Base-by-base conservation (phyloP, 1,140 invertebrate genomes). In the Portunus trituberculatus region DNA sequence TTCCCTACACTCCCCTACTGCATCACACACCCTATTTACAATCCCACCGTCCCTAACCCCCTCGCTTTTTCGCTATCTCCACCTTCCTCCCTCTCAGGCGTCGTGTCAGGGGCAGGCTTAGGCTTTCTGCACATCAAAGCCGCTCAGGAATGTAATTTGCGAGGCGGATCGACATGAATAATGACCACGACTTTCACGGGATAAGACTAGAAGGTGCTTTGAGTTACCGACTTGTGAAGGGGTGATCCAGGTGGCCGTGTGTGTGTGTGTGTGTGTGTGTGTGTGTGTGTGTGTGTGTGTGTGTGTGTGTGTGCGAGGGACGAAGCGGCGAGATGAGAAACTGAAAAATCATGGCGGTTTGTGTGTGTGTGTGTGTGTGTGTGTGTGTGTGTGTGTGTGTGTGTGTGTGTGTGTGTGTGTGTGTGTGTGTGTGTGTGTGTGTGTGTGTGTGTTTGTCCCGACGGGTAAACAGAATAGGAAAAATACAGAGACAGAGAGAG, bases 191-290 rank as follows among this genome's bases (percentile, higher is more conserved):
- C 25, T 88, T 46, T 88, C 45, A 28, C 4, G 16, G 20, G 32
- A 32, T 59, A 59, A 46, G 31, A 88, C 86, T 10, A 88, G 8
- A 32, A 88, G 86, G 29, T 20, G 8, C 4, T 88, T 32, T 88
- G 45, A 16, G 25, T 45, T 32, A 46, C 14, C n/a, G 83, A 39
- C 39, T 39, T 88, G 86, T 88, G 86, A 25, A 28, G 86, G 86
- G 28, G 86, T 88, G 28, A 25, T 86, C 10, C 25, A 39, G 8
- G 83, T 88, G 86, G 32, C 14, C 32, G 86, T 88, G 86, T 88
- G 86, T 88, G 86, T 88, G 86, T 88, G 86, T 88, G 86, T 88
- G 86, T 88, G 86, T 88, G 28, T n/a, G 67, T 76, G 67, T 76
- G 67, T 76, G 67, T 76, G 67, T 76, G 67, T 76, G 67, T 76